Percentiles rank a stretch among this genome's conserved stretches.
Conservation (phyloP, 2,888 invertebrate species). For the Auanema freiburgensis region DNA sequence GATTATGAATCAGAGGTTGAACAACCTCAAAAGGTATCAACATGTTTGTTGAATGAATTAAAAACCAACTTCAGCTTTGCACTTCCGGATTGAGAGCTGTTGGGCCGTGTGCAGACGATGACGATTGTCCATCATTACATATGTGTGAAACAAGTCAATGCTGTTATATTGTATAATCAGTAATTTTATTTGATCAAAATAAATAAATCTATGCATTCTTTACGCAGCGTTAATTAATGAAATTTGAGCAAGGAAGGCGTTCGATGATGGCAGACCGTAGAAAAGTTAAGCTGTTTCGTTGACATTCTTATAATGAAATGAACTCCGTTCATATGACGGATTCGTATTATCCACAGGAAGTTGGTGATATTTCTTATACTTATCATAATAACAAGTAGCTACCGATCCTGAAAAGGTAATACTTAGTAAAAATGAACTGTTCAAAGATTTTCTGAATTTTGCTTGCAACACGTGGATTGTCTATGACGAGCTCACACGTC, state of each 20-base stretch:
- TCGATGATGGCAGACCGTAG: too few species aligned
- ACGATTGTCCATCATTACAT: conserved; percentile 43
- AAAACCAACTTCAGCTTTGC: conserved; percentile 28
- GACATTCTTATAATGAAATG: too few species aligned
- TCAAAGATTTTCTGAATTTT: too few species aligned
- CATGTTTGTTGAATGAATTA: background rate
- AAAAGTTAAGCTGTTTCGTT: too few species aligned
- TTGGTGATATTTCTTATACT: conserved; percentile 32
- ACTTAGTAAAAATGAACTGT: too few species aligned
- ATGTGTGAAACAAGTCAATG: conserved; percentile 37
- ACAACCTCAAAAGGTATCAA: background rate
- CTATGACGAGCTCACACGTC: too few species aligned
- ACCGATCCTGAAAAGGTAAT: conserved; percentile 27
- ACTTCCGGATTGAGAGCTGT: conserved; percentile 33
- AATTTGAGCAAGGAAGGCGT: too few species aligned
- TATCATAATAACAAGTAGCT: conserved; percentile 31
- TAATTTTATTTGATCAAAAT: conserved; percentile 4
- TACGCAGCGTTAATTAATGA: too few species aligned
- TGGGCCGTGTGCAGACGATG: conserved; percentile 42
- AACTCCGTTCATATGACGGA: too few species aligned
- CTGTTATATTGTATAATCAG: conserved; percentile 29
- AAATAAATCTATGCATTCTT: conserved; percentile 3
- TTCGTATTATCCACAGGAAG: background rate
- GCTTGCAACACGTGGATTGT: too few species aligned
- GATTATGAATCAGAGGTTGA: background rate